A percentile compares a stretch with the other conserved stretches of the same genome.
Conservation (phyloP, 2,113 vertebrate species). For the Centropus unirufus region DNA sequence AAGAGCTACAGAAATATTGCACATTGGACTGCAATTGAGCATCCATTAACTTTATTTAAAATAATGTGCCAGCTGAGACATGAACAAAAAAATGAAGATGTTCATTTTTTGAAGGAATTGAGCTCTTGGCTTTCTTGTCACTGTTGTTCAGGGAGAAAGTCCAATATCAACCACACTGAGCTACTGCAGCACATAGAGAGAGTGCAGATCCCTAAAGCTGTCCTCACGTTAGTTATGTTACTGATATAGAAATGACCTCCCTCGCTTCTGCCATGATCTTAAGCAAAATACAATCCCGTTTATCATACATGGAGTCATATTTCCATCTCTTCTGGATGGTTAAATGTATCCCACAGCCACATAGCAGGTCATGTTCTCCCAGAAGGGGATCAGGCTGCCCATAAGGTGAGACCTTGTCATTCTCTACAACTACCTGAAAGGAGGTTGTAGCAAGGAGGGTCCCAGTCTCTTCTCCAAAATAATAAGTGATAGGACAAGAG, state of each 20-base stretch:
- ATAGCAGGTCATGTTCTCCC: background rate
- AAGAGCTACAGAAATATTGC: background rate
- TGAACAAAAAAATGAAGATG: background rate
- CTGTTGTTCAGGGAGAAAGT: background rate
- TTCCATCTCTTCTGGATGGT: background rate
- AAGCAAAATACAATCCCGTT: background rate
- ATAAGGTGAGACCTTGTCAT: too few species aligned
- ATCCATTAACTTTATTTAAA: background rate
- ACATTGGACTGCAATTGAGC: background rate
- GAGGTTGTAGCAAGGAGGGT: too few species aligned
- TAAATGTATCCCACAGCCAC: background rate
- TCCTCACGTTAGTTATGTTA: background rate
- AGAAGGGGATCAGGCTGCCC: background rate
- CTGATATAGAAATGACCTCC: background rate
- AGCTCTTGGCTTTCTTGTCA: background rate
- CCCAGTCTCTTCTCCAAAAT: too few species aligned
- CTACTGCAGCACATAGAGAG: background rate
- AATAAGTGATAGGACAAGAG: too few species aligned
- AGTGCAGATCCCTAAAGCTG: background rate
- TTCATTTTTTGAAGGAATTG: background rate
- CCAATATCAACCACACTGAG: background rate
- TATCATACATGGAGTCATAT: rapidly evolving
- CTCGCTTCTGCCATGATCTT: background rate
- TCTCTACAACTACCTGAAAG: too few species aligned
- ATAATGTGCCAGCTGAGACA: background rate